These are phyloP conservation scores for Paratilapia polleni DNA, from an alignment of 2,113 vertebrate genomes.

Conservation along the genomic window DNA sequence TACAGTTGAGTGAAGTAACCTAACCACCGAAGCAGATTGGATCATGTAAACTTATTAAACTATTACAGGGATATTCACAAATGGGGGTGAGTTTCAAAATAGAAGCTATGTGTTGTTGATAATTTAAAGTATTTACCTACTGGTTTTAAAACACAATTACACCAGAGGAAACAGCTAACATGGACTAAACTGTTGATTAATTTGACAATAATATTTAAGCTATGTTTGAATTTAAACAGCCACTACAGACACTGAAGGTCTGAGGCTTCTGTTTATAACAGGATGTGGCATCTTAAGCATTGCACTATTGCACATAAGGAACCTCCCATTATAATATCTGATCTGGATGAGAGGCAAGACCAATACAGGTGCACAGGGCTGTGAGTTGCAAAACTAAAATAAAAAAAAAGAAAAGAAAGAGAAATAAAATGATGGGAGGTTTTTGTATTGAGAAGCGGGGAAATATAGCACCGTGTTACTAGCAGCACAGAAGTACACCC, in stretches of 20 bases:
- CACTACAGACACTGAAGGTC: neutral
- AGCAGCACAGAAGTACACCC: constrained; percentile 54
- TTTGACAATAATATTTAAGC: neutral
- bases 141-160: neutral
- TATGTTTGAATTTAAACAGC: neutral
- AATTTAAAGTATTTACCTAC: neutral
- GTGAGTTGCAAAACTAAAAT: neutral
- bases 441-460: constrained; percentile 32
- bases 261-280: neutral
- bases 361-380: neutral
- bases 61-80: too few relatives aligned
- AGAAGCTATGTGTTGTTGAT: neutral
- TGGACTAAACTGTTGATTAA: neutral
- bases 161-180: accelerated
- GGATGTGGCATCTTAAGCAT: neutral
- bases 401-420: neutral
- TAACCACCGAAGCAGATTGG: too few relatives aligned
- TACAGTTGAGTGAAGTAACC: too few relatives aligned
- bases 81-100: neutral
- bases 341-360: neutral
- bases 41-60: too few relatives aligned
- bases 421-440: neutral
- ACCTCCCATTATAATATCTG: neutral
- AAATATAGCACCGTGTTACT: constrained; percentile 40
- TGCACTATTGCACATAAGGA: neutral